Percentiles rank a stretch among this genome's conserved stretches.
These are phyloP conservation scores for Nowickia ferox DNA, from an alignment of 2,888 invertebrate genomes.

Conservation along the genomic window DNA sequence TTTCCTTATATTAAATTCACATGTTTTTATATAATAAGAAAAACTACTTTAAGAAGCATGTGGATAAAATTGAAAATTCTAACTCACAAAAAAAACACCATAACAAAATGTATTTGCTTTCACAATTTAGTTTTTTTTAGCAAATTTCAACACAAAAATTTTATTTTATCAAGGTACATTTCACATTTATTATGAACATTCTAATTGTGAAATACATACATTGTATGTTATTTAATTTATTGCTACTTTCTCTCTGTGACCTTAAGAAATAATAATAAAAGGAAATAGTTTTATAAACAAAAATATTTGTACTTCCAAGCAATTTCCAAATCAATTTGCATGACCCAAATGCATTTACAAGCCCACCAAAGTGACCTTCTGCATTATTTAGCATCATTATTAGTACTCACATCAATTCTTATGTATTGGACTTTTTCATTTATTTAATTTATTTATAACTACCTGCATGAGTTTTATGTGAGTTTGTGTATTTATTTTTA, in stretches of 20 bases:
- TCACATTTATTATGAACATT: neutral
- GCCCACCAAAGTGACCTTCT: conserved; percentile 39
- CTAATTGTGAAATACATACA: neutral
- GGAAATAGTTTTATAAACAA: neutral
- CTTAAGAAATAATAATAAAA: conserved; percentile 6
- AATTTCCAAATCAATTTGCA: conserved; percentile 24
- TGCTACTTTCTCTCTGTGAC: neutral
- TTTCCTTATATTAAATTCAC: too few species aligned
- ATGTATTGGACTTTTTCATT: conserved; percentile 38
- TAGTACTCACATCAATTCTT: conserved; percentile 17
- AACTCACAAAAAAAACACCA: too few species aligned
- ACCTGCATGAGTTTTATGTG: neutral
- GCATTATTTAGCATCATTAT: conserved; percentile 15
- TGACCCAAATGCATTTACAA: conserved; percentile 39
- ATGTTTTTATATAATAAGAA: too few species aligned
- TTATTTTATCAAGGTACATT: neutral
- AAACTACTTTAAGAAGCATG: too few species aligned
- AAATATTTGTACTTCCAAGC: conserved; percentile 17
- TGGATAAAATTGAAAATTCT: too few species aligned
- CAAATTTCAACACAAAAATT: too few species aligned
- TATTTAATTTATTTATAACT: conserved; percentile 30
- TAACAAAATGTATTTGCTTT: too few species aligned
- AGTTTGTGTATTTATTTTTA: neutral
- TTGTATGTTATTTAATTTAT: conserved; percentile 10
- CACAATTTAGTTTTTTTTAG: too few species aligned